Percentiles rank a stretch among this genome's conserved stretches.
Evolutionary conservation across 2,888 invertebrate genomes (phyloP).

Genomic region (Polietes domitor): DNA sequence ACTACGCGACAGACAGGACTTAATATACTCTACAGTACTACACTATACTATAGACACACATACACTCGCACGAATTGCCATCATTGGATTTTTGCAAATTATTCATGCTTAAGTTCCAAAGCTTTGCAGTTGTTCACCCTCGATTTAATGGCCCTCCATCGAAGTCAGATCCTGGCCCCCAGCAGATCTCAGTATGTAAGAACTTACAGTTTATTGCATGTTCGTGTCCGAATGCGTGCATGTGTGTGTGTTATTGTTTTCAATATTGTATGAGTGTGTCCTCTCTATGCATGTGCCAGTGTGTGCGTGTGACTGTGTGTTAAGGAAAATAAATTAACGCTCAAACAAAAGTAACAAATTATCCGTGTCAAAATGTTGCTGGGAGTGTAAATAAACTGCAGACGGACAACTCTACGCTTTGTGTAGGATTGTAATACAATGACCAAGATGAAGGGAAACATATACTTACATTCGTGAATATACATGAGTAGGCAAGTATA

Average conservation of each 20-base stretch:
- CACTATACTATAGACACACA: too few species aligned
- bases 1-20: too few species aligned
- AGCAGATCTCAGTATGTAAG: too few species aligned
- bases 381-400: constrained; percentile 25
- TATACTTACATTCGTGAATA: too few species aligned
- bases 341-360: constrained; percentile 20
- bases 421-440: background rate
- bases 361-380: constrained; percentile 15
- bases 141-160: background rate
- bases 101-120: background rate
- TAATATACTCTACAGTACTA: too few species aligned
- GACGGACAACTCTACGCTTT: too few species aligned
- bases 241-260: background rate
- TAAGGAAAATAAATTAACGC: constrained; percentile 18
- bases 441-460: background rate
- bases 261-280: too few species aligned
- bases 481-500: too few species aligned
- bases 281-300: too few species aligned
- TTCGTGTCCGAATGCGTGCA: too few species aligned
- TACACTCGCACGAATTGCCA: too few species aligned
- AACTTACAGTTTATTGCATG: constrained; percentile 1
- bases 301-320: background rate
- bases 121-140: background rate
- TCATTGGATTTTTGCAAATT: background rate
- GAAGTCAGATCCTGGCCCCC: background rate